Evolutionary conservation across 2,888 invertebrate species (phyloP).

Genomic region (Habrosyne pyritoides): DNA sequence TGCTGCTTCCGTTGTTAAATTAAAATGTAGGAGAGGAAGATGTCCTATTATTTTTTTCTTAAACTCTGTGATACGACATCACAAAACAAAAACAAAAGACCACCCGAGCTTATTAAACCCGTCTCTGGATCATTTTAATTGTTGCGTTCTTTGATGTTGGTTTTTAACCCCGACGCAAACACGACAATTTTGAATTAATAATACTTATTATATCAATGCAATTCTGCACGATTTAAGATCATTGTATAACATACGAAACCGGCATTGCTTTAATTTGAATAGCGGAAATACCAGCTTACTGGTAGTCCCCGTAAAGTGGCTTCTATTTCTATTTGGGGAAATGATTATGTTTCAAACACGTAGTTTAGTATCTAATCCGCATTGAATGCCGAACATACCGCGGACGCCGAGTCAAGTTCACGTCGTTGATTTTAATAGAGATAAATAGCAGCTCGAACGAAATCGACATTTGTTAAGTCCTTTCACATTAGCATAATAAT

Average conservation of each 20-base stretch:
- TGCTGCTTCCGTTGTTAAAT: constrained; percentile 78
- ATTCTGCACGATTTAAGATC: not conserved
- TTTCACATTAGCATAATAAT: constrained; percentile 45
- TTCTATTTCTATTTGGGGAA: constrained; percentile 22
- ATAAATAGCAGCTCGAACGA: constrained; percentile 59
- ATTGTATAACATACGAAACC: not conserved
- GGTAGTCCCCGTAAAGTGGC: constrained; percentile 1
- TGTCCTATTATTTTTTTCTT: constrained; percentile 61
- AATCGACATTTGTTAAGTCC: constrained; percentile 31
- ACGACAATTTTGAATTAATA: too few relatives aligned
- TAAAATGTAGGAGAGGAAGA: constrained; percentile 68
- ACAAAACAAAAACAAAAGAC: constrained; percentile 50
- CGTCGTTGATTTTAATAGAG: constrained; percentile 61
- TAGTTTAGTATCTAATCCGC: constrained; percentile 49
- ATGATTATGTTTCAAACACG: constrained; percentile 22
- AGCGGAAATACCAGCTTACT: not conserved
- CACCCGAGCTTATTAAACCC: constrained; percentile 48
- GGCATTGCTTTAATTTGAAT: not conserved
- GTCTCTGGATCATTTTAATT: constrained; percentile 43
- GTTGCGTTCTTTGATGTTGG: constrained; percentile 20
- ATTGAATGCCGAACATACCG: constrained; percentile 44
- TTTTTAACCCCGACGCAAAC: too few relatives aligned
- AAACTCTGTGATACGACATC: constrained; percentile 30
- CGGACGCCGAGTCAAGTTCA: constrained; percentile 36
- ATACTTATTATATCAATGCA: not conserved